A percentile compares a stretch with the other conserved stretches of the same genome.
Conservation (phyloP, 2,888 invertebrate genomes). For the Chymomyza amoena region DNA sequence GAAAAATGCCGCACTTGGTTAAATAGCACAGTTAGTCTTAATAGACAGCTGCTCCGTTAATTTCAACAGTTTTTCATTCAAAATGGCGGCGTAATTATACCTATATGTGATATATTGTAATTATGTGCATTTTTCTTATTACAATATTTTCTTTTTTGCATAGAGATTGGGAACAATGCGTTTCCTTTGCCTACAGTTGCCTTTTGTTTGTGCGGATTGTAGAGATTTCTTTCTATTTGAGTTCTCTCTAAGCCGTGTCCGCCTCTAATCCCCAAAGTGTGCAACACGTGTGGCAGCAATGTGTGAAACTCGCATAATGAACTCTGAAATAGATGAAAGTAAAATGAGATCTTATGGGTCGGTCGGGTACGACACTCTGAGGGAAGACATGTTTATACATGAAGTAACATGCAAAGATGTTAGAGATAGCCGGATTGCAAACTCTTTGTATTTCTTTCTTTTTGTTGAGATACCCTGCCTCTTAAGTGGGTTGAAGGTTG, state of each 20-base stretch:
- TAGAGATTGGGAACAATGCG: not conserved
- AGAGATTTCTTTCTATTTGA: slow-evolving; percentile 18
- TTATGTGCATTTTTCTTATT: not conserved
- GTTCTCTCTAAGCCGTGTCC: slow-evolving; percentile 10
- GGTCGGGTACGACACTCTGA: slow-evolving; percentile 20
- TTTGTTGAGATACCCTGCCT: not conserved
- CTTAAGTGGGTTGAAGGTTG: not conserved
- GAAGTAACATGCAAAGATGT: not conserved
- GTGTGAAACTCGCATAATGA: slow-evolving; percentile 55
- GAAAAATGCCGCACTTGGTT: slow-evolving; percentile 20
- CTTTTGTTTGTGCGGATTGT: not conserved
- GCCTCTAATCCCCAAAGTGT: slow-evolving; percentile 49
- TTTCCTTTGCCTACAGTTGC: not conserved
- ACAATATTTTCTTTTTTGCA: not conserved
- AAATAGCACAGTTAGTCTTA: not conserved
- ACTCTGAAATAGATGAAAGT: slow-evolving; percentile 50
- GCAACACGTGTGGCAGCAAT: slow-evolving; percentile 52
- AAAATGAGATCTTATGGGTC: slow-evolving; percentile 40
- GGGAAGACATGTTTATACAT: slow-evolving; percentile 1
- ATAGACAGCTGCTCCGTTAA: not conserved
- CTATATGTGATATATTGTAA: not conserved
- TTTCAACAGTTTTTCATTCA: not conserved
- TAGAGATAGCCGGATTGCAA: not conserved
- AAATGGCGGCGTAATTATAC: not conserved
- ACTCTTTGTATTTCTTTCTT: not conserved